phyloP scores from a whole-genome alignment of 2,797 vertebrate genomes.

The Enteromius unitaeniatus region DNA sequence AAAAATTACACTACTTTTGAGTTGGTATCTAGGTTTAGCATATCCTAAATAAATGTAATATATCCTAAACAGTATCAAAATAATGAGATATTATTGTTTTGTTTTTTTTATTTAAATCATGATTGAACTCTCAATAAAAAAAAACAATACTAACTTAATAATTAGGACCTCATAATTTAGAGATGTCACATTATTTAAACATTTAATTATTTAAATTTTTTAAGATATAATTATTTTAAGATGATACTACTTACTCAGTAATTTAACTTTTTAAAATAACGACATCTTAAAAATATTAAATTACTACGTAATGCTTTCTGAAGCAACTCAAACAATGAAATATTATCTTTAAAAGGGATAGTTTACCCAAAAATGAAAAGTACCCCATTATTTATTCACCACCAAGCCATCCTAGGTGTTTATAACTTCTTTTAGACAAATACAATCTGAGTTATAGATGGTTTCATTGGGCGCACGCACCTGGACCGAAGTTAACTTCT shows the following conservation, averaged over 20 bases:
- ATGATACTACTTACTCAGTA: no score
- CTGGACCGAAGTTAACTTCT: no score
- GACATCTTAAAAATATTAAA: background rate
- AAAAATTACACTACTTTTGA: background rate
- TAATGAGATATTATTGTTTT: background rate
- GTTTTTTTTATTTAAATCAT: background rate
- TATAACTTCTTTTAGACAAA: background rate
- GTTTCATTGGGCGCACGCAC: no score
- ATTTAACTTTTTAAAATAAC: background rate
- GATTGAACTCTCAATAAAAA: background rate
- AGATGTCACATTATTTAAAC: background rate
- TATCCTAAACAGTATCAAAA: background rate
- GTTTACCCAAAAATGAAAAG: background rate
- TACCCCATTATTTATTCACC: background rate
- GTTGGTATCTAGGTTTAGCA: background rate
- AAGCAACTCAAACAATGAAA: background rate
- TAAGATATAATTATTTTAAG: no score
- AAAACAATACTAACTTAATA: background rate
- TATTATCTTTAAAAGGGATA: background rate
- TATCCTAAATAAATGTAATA: background rate
- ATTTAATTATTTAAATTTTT: background rate
- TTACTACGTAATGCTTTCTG: background rate
- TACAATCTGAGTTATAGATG: background rate
- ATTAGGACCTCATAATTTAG: background rate
- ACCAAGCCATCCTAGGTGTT: background rate